Evolutionary conservation across 2,113 vertebrate species (phyloP).

Genomic region (Takifugu bimaculatus): DNA sequence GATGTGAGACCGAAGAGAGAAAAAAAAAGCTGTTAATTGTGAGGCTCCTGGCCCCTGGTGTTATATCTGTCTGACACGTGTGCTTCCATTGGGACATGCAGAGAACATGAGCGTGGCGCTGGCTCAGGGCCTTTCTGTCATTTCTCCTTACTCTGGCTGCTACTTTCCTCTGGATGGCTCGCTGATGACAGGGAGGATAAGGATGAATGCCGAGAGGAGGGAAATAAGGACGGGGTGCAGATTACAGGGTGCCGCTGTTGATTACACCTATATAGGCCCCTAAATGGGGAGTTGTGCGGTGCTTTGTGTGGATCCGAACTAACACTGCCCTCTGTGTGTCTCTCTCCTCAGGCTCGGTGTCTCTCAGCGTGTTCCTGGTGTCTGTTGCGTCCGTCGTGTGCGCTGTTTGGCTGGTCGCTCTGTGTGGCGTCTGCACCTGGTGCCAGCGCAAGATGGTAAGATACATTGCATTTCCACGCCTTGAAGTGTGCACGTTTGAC

Average conservation of each 20-base stretch:
- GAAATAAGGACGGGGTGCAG: slow-evolving; percentile 9
- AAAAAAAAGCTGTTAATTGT: slow-evolving; percentile 59
- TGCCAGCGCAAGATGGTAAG: slow-evolving; percentile 98
- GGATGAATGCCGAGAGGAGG: slow-evolving; percentile 37
- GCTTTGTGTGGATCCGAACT: slow-evolving; percentile 17
- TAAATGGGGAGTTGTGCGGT: neutral
- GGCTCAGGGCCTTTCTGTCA: slow-evolving; percentile 19
- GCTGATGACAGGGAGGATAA: slow-evolving; percentile 41
- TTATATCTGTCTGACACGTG: slow-evolving; percentile 53
- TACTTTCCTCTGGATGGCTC: slow-evolving; percentile 29
- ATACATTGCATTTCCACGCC: slow-evolving; percentile 18
- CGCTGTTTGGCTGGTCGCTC: slow-evolving; percentile 89
- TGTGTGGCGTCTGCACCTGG: slow-evolving; percentile 97
- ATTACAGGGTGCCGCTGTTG: slow-evolving; percentile 9
- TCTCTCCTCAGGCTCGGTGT: slow-evolving; percentile 79
- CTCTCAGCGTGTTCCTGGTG: slow-evolving; percentile 91
- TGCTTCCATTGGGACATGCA: slow-evolving; percentile 39
- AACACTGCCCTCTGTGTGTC: slow-evolving; percentile 28
- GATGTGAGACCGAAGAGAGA: slow-evolving; percentile 37
- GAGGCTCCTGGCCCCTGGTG: slow-evolving; percentile 44
- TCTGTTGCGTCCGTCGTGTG: slow-evolving; percentile 91
- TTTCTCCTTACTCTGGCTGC: slow-evolving; percentile 3
- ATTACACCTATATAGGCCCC: slow-evolving; percentile 5
- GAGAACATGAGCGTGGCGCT: slow-evolving; percentile 39
- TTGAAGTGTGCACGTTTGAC: neutral